Conservation (phyloP, 92 coral and sea anemone species). For the Metridium senile region DNA sequence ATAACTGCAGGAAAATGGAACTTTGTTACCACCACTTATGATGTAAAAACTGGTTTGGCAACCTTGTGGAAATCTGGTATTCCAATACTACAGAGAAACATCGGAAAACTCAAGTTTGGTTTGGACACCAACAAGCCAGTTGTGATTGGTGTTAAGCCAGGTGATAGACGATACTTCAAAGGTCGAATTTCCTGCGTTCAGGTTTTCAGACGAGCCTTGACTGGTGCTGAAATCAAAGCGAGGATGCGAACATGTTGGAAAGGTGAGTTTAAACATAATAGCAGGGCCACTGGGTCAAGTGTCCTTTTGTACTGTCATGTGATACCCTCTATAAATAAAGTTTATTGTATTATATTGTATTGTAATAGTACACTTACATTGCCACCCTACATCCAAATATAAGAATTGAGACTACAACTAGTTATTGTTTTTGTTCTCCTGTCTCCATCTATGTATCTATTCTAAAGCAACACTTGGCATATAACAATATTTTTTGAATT, state of each 20-base stretch:
- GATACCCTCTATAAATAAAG: no score
- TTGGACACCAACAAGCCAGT: conserved; percentile 55
- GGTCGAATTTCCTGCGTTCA: conserved; percentile 64
- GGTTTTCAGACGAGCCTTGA: conserved; percentile 58
- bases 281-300: not conserved
- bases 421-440: no score
- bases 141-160: conserved; percentile 57
- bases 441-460: no score
- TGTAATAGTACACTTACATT: no score
- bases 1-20: conserved; percentile 55
- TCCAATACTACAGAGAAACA: conserved; percentile 37
- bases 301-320: no score
- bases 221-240: conserved; percentile 38
- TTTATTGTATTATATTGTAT: no score
- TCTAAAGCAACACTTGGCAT: no score
- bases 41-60: conserved; percentile 47
- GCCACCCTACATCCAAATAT: no score
- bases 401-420: no score
- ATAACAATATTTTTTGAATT: no score
- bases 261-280: not conserved
- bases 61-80: conserved; percentile 48
- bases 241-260: conserved; percentile 39
- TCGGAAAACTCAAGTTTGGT: conserved; percentile 51
- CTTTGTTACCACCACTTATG: conserved; percentile 63
- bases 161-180: conserved; percentile 62